phyloP scores from a whole-genome alignment of 2,888 invertebrate species.

The Iselma pallidipennis region DNA sequence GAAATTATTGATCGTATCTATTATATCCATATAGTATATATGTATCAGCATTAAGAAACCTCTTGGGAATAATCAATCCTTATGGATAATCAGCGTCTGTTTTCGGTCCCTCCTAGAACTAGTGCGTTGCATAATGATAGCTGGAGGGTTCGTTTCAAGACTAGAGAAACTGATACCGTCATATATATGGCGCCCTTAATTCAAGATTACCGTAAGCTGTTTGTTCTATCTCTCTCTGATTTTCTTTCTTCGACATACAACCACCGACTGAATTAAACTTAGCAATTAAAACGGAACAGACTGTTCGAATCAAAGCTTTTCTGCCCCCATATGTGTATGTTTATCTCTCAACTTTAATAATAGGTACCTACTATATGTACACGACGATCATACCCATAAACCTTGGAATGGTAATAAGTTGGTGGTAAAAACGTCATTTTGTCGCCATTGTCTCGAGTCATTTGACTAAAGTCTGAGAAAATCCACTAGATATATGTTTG shows the following conservation, averaged over 20 bases:
- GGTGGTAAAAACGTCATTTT: neutral
- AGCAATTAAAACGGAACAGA: neutral
- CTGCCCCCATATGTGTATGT: too few relatives aligned
- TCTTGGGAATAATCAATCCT: constrained; percentile 15
- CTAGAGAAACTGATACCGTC: constrained; percentile 19
- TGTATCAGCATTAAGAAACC: constrained; percentile 6
- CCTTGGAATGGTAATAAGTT: neutral
- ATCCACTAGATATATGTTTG: neutral
- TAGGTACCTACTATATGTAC: too few relatives aligned
- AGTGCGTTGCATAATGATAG: constrained; percentile 24
- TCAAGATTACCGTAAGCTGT: neutral
- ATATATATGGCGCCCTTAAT: neutral
- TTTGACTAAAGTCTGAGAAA: neutral
- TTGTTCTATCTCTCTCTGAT: neutral
- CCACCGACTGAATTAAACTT: too few relatives aligned
- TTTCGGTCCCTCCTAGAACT: constrained; percentile 10
- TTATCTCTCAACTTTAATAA: too few relatives aligned
- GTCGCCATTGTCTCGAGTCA: neutral
- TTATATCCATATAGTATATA: neutral
- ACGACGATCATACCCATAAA: neutral
- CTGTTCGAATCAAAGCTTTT: neutral
- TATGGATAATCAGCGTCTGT: constrained; percentile 26
- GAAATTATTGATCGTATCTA: constrained; percentile 3
- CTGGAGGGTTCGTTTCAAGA: constrained; percentile 13
- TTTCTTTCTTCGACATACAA: too few relatives aligned